These are phyloP conservation scores for Megaceryle alcyon DNA, from an alignment of 2,797 vertebrate species.

Conservation along the genomic window DNA sequence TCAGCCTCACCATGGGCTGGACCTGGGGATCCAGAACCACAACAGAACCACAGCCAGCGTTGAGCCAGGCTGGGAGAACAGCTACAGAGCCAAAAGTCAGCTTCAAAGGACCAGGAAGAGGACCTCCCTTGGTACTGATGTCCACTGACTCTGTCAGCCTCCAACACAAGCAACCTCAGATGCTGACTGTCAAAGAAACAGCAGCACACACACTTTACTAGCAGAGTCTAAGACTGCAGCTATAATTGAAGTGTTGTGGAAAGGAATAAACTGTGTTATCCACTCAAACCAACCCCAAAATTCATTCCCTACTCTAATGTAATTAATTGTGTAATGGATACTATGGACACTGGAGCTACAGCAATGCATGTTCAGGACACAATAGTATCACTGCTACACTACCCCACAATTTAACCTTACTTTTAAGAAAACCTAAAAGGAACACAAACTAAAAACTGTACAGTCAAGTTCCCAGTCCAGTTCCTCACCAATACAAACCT, in stretches of 20 bases:
- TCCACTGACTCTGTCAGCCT: neutral
- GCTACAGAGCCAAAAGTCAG: neutral
- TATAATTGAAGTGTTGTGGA: neutral
- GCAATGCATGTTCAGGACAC: neutral
- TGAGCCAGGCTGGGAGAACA: accelerated
- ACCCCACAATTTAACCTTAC: neutral
- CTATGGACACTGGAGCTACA: neutral
- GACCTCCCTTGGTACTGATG: neutral
- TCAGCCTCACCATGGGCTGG: neutral
- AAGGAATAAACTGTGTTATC: neutral
- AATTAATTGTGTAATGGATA: neutral
- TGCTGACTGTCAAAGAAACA: neutral
- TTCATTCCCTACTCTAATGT: neutral
- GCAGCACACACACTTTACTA: neutral
- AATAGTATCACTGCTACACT: neutral
- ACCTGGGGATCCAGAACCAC: neutral
- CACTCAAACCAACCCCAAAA: neutral
- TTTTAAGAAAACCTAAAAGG: neutral
- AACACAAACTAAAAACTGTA: neutral
- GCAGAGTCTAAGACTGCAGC: neutral
- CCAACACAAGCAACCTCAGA: neutral
- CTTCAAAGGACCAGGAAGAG: neutral
- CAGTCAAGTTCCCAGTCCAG: neutral
- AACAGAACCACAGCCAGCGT: neutral
- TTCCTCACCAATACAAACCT: neutral